Percentiles rank a stretch among this genome's conserved stretches.
Conservation (phyloP, 2,797 vertebrate genomes). For the Sebastes nivosus region DNA sequence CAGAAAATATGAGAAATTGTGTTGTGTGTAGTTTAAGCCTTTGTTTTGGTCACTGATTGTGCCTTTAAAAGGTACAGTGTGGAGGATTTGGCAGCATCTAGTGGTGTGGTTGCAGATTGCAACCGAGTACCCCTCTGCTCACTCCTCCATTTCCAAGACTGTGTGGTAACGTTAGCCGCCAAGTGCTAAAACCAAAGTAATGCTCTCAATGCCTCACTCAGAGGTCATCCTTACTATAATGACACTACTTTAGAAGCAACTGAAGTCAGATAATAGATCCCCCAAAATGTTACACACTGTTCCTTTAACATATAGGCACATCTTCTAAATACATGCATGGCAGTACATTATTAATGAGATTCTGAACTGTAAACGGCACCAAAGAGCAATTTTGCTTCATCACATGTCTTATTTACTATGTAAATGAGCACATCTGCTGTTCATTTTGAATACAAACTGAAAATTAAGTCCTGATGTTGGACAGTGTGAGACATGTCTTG, state of each 20-base stretch:
- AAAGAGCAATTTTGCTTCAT: background rate
- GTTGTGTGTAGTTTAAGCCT: background rate
- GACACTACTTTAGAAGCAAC: too few species aligned
- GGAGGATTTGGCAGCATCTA: too few species aligned
- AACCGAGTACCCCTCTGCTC: too few species aligned
- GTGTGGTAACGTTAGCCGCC: too few species aligned
- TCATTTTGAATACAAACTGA: constrained; percentile 8
- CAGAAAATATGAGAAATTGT: background rate
- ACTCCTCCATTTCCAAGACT: too few species aligned
- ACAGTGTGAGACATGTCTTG: background rate
- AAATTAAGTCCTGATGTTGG: constrained; percentile 1
- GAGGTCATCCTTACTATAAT: too few species aligned
- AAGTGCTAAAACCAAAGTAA: too few species aligned
- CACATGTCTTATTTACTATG: constrained; percentile 14
- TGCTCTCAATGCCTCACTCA: too few species aligned
- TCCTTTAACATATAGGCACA: background rate
- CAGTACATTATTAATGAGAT: background rate
- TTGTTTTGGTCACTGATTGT: background rate
- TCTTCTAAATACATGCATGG: background rate
- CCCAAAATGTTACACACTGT: background rate
- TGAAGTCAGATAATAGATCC: too few species aligned
- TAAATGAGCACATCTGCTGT: constrained; percentile 21
- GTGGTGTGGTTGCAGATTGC: too few species aligned
- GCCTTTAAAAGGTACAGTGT: too few species aligned
- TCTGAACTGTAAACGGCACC: background rate